Evolutionary conservation across 1,140 invertebrate species (phyloP).

Genomic region (Tetragnatha versicolor): DNA sequence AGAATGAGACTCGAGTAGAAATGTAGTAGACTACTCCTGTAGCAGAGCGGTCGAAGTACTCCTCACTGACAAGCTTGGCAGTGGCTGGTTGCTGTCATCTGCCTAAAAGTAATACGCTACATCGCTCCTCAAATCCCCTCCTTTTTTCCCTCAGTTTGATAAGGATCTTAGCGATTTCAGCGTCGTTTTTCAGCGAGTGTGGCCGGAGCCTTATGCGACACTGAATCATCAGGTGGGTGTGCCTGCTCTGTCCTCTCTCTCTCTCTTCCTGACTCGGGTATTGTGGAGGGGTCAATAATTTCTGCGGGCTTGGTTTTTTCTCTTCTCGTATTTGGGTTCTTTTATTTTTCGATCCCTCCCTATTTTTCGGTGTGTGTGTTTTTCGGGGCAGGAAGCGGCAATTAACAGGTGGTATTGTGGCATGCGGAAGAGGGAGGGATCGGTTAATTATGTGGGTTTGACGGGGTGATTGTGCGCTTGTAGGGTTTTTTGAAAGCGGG

Average conservation of each 20-base stretch:
- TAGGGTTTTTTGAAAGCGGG: background rate
- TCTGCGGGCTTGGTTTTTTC: background rate
- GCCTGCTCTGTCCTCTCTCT: background rate
- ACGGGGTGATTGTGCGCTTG: background rate
- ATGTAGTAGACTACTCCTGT: no score
- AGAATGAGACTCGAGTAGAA: no score
- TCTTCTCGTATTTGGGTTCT: background rate
- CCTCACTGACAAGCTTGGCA: no score
- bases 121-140: no score
- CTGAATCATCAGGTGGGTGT: slow-evolving; percentile 15
- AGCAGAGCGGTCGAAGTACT: no score
- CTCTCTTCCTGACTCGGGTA: background rate
- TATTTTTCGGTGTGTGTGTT: background rate
- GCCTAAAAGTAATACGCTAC: no score
- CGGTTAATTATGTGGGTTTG: background rate
- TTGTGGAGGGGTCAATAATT: slow-evolving; percentile 24
- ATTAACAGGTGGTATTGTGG: slow-evolving; percentile 24
- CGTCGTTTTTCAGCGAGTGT: no score
- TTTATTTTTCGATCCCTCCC: background rate
- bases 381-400: slow-evolving; percentile 8
- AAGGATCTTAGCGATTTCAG: no score
- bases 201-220: background rate
- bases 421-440: slow-evolving; percentile 18
- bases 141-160: no score
- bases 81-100: no score